Base-by-base conservation (phyloP, 1,140 invertebrate species). In the Ladona fulva region DNA sequence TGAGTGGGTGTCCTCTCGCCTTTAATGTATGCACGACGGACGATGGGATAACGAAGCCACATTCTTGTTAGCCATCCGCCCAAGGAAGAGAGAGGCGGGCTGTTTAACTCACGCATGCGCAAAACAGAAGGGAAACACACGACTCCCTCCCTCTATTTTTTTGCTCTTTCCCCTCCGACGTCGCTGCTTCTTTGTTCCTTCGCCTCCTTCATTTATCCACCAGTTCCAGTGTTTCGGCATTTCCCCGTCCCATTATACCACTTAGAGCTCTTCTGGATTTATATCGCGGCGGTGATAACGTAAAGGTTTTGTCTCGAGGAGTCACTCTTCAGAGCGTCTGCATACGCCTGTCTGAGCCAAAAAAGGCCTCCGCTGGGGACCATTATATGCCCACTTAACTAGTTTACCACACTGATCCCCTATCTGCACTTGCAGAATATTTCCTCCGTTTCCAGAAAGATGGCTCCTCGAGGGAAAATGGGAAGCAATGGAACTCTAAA, bases 221-320 rank as follows among this genome's bases (percentile, higher is more conserved):
- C 52, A 66, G 16, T 22, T 66, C 52, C 52, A 66, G 52, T 66
- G 52, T 66, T 66, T 66, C 52, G 52, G 52, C 52, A 66, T 66
- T 66, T 66, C 52, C 52, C 52, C 52, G 52, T 66, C 52, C 52
- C 52, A 66, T 66, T 66, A 66, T 66, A 66, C 52, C 52, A 16
- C 52, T 22, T 66, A 19, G n/a, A 66, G 52, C 52, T 12, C 52
- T 12, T 66, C 52, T 66, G 52, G 52, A 66, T 66, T 66, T 66
- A 66, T 66, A 66, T 66, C 12, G 52, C n/a, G 52, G 5, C 16
- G 52, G 52, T 12, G 52, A 66, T 66, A 66, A 66, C 52, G 12
- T 66, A 66, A 12, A 37, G 14, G 52, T 66, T 66, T 66, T 66
- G 52, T 66, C 52, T 66, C 52, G 1, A 3, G 12, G 12, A 66